Percentiles rank a stretch among this genome's conserved stretches.
Evolutionary conservation across 2,888 invertebrate species (phyloP).

Genomic region (Lepidochitona cinerea): DNA sequence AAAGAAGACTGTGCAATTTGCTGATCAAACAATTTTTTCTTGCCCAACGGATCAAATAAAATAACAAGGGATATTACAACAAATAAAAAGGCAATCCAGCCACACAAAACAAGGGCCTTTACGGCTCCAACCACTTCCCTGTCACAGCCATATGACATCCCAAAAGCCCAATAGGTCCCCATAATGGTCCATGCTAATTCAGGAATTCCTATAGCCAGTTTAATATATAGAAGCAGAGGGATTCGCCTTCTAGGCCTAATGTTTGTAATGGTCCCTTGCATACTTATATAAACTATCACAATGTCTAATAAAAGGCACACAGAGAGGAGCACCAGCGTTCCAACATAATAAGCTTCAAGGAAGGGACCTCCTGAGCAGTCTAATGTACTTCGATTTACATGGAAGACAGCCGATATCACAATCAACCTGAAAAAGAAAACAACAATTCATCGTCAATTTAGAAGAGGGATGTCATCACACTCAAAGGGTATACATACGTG

Average conservation of each 20-base stretch:
- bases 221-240: constrained; percentile 79
- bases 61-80: constrained; percentile 81
- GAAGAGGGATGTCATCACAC: too few species aligned
- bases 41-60: constrained; percentile 87
- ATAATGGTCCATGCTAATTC: constrained; percentile 85
- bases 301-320: constrained; percentile 67
- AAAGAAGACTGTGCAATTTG: constrained; percentile 1
- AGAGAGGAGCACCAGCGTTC: constrained; percentile 70
- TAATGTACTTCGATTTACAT: constrained; percentile 78
- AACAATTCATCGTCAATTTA: too few species aligned
- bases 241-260: constrained; percentile 80
- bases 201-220: constrained; percentile 82
- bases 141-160: constrained; percentile 48
- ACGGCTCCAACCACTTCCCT: constrained; percentile 51
- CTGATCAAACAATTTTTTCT: constrained; percentile 71
- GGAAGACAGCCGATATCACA: constrained; percentile 77
- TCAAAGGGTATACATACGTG: too few species aligned
- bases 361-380: constrained; percentile 82
- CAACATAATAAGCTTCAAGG: constrained; percentile 81
- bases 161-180: constrained; percentile 86
- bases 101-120: constrained; percentile 82
- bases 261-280: constrained; percentile 84
- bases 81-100: constrained; percentile 84
- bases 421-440: constrained; percentile 75
- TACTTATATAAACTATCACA: constrained; percentile 57